Conservation (phyloP, 2,797 vertebrate species). For the Amazona ochrocephala region DNA sequence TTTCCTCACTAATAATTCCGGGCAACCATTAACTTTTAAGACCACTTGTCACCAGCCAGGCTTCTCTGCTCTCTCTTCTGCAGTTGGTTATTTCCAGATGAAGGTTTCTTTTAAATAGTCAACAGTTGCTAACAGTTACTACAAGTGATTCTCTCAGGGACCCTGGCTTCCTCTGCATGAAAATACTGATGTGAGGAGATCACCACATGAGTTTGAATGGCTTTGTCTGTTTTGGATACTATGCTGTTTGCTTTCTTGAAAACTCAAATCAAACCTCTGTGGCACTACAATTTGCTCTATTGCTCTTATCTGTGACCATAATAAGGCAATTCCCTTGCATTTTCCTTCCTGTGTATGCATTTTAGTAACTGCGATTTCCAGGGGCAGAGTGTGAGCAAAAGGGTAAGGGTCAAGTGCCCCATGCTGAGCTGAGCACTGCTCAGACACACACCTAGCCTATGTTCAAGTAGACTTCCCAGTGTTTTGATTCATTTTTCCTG, state of each 20-base stretch:
- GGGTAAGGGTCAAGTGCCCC: no score
- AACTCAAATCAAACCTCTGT: not conserved
- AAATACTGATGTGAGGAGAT: not conserved
- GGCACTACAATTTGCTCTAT: not conserved
- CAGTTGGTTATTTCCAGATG: constrained; percentile 15
- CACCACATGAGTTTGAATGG: not conserved
- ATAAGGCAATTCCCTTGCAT: not conserved
- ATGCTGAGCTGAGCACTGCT: not conserved
- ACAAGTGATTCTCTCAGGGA: not conserved
- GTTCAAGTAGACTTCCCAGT: not conserved
- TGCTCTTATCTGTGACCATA: not conserved
- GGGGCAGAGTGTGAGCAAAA: not conserved
- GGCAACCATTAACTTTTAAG: not conserved
- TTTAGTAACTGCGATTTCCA: not conserved
- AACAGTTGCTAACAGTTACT: not conserved
- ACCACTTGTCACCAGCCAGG: not conserved
- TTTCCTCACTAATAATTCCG: not conserved
- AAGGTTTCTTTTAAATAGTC: constrained; percentile 17
- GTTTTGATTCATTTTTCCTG: not conserved
- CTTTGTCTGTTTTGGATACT: not conserved
- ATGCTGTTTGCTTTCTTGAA: not conserved
- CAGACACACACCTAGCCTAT: not conserved
- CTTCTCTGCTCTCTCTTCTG: not conserved
- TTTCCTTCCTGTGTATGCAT: not conserved
- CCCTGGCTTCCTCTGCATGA: not conserved